Conservation (phyloP, 2,888 invertebrate genomes). For the Heliconius sara region DNA sequence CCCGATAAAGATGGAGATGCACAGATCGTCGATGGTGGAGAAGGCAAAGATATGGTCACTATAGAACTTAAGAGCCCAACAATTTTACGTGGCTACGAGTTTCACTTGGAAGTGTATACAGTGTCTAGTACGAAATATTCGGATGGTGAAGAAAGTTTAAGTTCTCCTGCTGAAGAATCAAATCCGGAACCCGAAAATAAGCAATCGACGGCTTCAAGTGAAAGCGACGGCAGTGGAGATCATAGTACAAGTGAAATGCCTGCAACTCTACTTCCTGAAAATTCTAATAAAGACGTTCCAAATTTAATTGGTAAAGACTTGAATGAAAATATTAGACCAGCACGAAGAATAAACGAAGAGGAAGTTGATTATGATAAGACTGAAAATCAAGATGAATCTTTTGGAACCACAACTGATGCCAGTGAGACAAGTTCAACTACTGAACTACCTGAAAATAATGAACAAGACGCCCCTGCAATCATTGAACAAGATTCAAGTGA, state of each 20-base stretch:
- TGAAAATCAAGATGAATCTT: not conserved
- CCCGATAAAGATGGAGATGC: slow-evolving; percentile 73
- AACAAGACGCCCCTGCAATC: slow-evolving; percentile 2
- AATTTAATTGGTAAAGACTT: slow-evolving; percentile 31
- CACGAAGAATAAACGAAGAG: slow-evolving; percentile 36
- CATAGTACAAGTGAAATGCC: slow-evolving; percentile 3
- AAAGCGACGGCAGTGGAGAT: slow-evolving; percentile 21
- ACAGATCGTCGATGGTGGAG: slow-evolving; percentile 68
- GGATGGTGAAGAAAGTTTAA: slow-evolving; percentile 39
- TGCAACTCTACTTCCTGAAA: slow-evolving; percentile 29
- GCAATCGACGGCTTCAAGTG: slow-evolving; percentile 24
- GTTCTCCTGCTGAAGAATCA: not conserved
- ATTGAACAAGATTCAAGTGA: slow-evolving; percentile 15
- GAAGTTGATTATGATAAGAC: slow-evolving; percentile 24
- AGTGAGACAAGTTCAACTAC: not conserved
- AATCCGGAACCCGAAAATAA: slow-evolving; percentile 14
- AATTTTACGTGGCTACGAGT: slow-evolving; percentile 69
- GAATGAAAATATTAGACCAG: slow-evolving; percentile 40
- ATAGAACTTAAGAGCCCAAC: slow-evolving; percentile 74
- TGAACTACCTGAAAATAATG: not conserved
- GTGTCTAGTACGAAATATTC: slow-evolving; percentile 45
- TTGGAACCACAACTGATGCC: not conserved
- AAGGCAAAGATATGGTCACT: slow-evolving; percentile 68
- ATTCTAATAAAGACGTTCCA: slow-evolving; percentile 33
- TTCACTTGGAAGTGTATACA: slow-evolving; percentile 67